These are phyloP conservation scores for Nymphalis urticae DNA, from an alignment of 2,888 invertebrate species.

Conservation along the genomic window DNA sequence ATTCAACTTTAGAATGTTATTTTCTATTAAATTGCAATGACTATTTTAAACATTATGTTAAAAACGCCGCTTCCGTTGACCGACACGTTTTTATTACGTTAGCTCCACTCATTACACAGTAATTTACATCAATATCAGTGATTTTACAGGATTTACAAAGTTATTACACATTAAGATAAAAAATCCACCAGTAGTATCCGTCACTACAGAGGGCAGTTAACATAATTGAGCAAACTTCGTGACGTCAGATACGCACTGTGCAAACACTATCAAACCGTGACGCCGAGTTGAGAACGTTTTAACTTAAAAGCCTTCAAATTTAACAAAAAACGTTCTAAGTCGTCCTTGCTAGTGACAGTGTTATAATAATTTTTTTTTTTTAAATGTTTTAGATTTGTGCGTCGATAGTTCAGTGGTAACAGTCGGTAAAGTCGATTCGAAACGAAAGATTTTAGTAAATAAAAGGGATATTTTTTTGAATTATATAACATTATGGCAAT, in stretches of 20 bases:
- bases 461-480: too few species aligned
- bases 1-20: background rate
- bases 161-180: background rate
- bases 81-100: background rate
- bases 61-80: background rate
- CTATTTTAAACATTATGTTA: background rate
- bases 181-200: background rate
- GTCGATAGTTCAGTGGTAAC: too few species aligned
- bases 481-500: too few species aligned
- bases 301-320: background rate
- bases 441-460: too few species aligned
- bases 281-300: background rate
- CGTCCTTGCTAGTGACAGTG: too few species aligned
- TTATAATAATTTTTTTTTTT: too few species aligned
- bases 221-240: background rate
- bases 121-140: conserved; percentile 1
- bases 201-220: background rate
- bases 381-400: too few species aligned
- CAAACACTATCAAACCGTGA: conserved; percentile 2
- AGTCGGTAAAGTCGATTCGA: too few species aligned
- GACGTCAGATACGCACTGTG: background rate
- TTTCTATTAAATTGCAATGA: background rate
- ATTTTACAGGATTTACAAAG: background rate
- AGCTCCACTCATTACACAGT: background rate
- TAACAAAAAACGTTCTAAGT: too few species aligned